Base-by-base conservation (phyloP, 2,888 invertebrate species). In the Polymixis flavicincta region DNA sequence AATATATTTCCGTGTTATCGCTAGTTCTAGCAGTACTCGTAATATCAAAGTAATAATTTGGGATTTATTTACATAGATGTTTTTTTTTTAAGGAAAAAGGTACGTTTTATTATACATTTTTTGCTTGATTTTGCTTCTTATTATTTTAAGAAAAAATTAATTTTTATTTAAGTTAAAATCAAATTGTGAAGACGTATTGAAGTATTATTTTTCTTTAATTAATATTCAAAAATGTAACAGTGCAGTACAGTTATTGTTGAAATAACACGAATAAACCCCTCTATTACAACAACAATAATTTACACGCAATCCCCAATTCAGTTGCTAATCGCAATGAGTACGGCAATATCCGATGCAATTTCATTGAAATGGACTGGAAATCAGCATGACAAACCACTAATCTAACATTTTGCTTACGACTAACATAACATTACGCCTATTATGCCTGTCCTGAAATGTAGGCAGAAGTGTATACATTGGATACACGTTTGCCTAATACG, bases 311-410 rank as follows among this genome's bases (percentile, higher is more conserved):
- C 32, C 50, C 55, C 42, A 52, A 63, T 57, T 45, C 19, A 45
- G 11, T 45, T 11, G 32, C 50, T 79, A 79, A 77, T 79, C 76
- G 50, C 63, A 7, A 0, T 32, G 79, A 71, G 68, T 74, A 75
- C 11, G 52, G 50, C 48, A 64, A 32, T 64, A 80, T 74, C 54
- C 67, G 57, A 68, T 55, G 48, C 81, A 74, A 77, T 77, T 77
- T 32, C 63, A 79, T 71, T 79, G 25, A 76, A 76, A 76, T 79
- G 71, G 50, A 57, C 71, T 76, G 63, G 79, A 71, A 76, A 57
- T 76, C 63, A 74, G 45, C 25, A 19, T 42, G 54, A 71, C 57
- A 57, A 57, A 50, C 42, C 55, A 63, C 25, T 57, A 71, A 76
- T 76, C 22, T 50, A 50, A 55, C 11, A 61, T 76, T 76, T 61